Evolutionary conservation across 2,113 vertebrate species (phyloP).

Genomic region (Chloropsis cyanopogon): DNA sequence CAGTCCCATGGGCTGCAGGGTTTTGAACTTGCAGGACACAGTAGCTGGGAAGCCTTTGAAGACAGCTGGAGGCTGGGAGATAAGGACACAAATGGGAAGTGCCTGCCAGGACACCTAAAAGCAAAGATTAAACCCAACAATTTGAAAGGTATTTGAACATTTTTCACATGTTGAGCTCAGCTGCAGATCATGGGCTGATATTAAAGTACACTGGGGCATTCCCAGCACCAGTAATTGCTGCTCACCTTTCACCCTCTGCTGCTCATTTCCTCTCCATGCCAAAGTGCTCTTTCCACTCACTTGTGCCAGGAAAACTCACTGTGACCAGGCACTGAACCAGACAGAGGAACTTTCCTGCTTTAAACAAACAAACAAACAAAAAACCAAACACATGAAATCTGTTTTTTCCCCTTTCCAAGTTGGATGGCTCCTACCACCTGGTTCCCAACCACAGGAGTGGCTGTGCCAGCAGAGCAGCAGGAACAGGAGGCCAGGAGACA

Average conservation of each 20-base stretch:
- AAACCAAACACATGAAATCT: background rate
- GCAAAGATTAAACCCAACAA: background rate
- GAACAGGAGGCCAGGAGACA: conserved; percentile 11
- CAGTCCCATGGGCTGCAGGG: background rate
- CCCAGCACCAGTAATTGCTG: conserved; percentile 1
- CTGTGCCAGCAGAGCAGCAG: background rate
- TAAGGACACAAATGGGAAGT: background rate
- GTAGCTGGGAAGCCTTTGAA: background rate
- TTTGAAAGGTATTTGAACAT: background rate
- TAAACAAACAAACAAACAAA: conserved; percentile 53
- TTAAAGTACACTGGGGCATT: background rate
- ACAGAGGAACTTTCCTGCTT: background rate
- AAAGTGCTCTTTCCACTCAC: conserved; percentile 10
- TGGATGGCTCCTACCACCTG: background rate
- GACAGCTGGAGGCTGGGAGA: background rate
- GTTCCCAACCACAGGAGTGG: conserved; percentile 1
- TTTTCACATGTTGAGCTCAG: background rate
- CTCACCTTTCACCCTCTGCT: conserved; percentile 11
- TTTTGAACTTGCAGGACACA: background rate
- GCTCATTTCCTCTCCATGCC: background rate
- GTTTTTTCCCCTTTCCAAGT: background rate
- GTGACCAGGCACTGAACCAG: conserved; percentile 24
- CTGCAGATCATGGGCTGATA: background rate
- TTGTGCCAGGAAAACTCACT: background rate
- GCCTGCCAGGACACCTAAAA: background rate